Evolutionary conservation across 2,888 invertebrate genomes (phyloP), one percentile per base, ranked within the genome.

Genomic region (Drosophila vallismaia): DNA sequence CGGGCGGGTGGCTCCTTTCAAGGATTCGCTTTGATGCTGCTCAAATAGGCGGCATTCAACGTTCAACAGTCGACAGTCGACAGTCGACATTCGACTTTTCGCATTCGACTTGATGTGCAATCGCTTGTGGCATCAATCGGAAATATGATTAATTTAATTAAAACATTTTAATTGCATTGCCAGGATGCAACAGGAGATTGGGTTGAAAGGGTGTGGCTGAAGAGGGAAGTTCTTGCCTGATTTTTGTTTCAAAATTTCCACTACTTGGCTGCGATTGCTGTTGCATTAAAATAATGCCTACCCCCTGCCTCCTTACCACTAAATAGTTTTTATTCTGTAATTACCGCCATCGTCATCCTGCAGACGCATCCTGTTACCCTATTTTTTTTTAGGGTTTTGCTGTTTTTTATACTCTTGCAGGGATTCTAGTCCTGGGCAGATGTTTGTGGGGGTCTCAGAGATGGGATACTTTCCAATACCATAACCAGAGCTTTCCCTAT

Each of bases 261-360:
- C 19, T 19, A 19, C 19, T 19, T 19, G 19, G 19, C 19, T 19
- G 19, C 19, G 19, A 19, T 19, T 19, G 1, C 19, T 19, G 19
- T 19, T 19, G 19, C 19, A 19, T 19, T 19, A 19, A 19, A 19
- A 19, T 19, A 19, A 19, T 19, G 19, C 19, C 19, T 19, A 19
- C 19, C 10, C 10, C 71, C 44, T 66, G 75, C 68, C 66, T 63
- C 66, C 70, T 62, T 67, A 79, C 77, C 82, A 80, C 82, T 88
- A 80, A 83, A 82, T 88, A 82, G 82, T 83, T 83, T 85, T 88
- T 88, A 88, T 88, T 86, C 75, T 87, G 88, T 84, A 84, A 84
- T 84, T 84, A 84, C 88, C 86, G 88, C 75, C 76, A 76, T 75
- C 87, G 84, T 85, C 86, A 77, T 71, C 86, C 70, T 66, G 80